Base-by-base conservation (phyloP, 2,797 vertebrate species). In the Pelochelys cantorii region DNA sequence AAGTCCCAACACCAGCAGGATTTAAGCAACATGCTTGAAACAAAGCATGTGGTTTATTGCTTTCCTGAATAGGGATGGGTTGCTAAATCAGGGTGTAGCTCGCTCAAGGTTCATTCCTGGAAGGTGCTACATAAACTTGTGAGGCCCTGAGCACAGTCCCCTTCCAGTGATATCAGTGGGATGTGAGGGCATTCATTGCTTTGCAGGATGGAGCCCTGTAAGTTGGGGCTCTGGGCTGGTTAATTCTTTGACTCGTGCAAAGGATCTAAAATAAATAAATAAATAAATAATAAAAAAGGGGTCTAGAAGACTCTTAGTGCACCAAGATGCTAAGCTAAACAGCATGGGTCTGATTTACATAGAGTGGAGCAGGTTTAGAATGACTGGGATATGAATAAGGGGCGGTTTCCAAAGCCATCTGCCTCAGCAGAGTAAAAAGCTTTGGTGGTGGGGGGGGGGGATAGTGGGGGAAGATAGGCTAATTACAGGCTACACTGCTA, bases 311-410 rank as follows among this genome's bases (percentile, higher is more conserved):
- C 34, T 84, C 59, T 25, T 65, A 7, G 52, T 31, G 25, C 55
- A 48, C 52, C 71, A 18, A 6, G 53, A 78, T 87, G 79, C 13
- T 84, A 31, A 85, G 54, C 7, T 59, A 93, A 94, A 1, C 65
- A 91, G 79, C 55, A 27, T 2, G 78, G 91, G 74, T 27, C 52
- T 12, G 27, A 84, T 89, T 95, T 95, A 77, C 23, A 3, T 62
- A 15, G 77, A 83, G 68, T 83, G 87, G 88, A 90, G 94, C 84
- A 87, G 71, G 48, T 93, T 88, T 84, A 84, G 86, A 87, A 82
- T 74, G 14, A 37, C 81, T 86, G 54, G 87, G 62, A 54, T 96
- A 59, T 93, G 82, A 95, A 80, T 37, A 85, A 57, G 74, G 83
- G 42, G 80, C 85, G 79, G 17, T 88, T 92, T 82, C 75, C 81